A percentile compares a stretch with the other conserved stretches of the same genome.
Evolutionary conservation across 2,888 invertebrate genomes (phyloP).

Genomic region (Erebia aethiops): DNA sequence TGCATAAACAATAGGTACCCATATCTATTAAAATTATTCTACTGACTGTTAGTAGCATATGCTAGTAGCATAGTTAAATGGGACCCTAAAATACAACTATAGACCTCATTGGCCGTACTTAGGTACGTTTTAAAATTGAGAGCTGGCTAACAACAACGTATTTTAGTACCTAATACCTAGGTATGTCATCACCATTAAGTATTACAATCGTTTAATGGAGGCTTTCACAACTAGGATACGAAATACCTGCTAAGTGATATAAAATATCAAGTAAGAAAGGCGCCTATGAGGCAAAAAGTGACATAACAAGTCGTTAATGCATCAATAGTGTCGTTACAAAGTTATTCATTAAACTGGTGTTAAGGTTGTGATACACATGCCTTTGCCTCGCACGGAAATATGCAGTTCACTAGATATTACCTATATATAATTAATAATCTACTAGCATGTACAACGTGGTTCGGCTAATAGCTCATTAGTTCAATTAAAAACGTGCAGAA

Average conservation of each 20-base stretch:
- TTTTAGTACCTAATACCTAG: not conserved
- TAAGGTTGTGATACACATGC: not conserved
- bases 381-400: not conserved
- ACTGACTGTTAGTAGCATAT: too few relatives aligned
- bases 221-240: conserved; percentile 9
- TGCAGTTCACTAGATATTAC: too few relatives aligned
- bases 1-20: too few relatives aligned
- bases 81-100: too few relatives aligned
- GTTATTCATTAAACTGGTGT: conserved; percentile 16
- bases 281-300: conserved; percentile 1
- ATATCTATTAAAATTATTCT: too few relatives aligned
- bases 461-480: too few relatives aligned
- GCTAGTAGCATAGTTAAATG: too few relatives aligned
- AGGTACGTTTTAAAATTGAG: too few relatives aligned
- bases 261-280: conserved; percentile 10
- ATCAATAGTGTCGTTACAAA: conserved; percentile 18
- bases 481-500: too few relatives aligned
- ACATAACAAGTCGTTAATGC: conserved; percentile 12
- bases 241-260: conserved; percentile 16
- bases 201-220: not conserved
- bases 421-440: too few relatives aligned
- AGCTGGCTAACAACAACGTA: not conserved
- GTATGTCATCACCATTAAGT: not conserved
- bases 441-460: too few relatives aligned
- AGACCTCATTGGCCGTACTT: too few relatives aligned